Evolutionary conservation across 2,113 vertebrate genomes (phyloP).

Genomic region (Thinocorus orbignyianus): DNA sequence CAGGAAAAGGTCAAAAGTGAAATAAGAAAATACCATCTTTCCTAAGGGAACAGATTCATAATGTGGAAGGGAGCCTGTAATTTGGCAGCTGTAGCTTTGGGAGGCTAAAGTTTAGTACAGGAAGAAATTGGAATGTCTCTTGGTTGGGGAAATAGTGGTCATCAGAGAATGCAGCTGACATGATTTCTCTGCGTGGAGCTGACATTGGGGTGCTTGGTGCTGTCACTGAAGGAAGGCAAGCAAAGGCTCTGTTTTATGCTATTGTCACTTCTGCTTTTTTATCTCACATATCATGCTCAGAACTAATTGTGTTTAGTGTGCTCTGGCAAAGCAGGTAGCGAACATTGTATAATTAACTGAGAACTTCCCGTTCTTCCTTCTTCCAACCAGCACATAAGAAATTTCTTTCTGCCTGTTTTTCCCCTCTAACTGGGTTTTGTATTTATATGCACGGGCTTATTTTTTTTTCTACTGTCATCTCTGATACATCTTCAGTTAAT

Average conservation of each 20-base stretch:
- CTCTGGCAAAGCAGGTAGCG: slow-evolving; percentile 27
- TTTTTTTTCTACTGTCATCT: neutral
- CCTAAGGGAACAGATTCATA: slow-evolving; percentile 46
- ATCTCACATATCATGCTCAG: slow-evolving; percentile 26
- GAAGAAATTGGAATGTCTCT: slow-evolving; percentile 70
- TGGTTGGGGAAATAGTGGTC: slow-evolving; percentile 30
- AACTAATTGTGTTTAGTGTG: slow-evolving; percentile 63
- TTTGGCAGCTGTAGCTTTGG: slow-evolving; percentile 53
- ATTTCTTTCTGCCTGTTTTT: neutral
- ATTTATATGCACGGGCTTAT: fast-evolving
- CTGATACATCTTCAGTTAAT: neutral
- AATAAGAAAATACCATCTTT: slow-evolving; percentile 53
- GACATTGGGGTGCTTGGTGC: neutral
- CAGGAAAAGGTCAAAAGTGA: slow-evolving; percentile 50
- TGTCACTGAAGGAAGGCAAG: slow-evolving; percentile 1
- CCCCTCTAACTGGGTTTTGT: neutral
- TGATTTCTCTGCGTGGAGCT: neutral
- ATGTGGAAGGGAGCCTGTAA: slow-evolving; percentile 38
- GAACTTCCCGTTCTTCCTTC: neutral
- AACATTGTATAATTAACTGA: slow-evolving; percentile 4
- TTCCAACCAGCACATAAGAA: neutral
- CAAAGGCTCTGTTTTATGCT: neutral
- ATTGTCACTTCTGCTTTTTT: slow-evolving; percentile 50
- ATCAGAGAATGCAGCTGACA: slow-evolving; percentile 33
- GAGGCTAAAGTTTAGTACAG: slow-evolving; percentile 40